Percentiles rank a stretch among this genome's conserved stretches.
phyloP scores from a whole-genome alignment of 1,140 invertebrate genomes.

The Platorchestia sp. region DNA sequence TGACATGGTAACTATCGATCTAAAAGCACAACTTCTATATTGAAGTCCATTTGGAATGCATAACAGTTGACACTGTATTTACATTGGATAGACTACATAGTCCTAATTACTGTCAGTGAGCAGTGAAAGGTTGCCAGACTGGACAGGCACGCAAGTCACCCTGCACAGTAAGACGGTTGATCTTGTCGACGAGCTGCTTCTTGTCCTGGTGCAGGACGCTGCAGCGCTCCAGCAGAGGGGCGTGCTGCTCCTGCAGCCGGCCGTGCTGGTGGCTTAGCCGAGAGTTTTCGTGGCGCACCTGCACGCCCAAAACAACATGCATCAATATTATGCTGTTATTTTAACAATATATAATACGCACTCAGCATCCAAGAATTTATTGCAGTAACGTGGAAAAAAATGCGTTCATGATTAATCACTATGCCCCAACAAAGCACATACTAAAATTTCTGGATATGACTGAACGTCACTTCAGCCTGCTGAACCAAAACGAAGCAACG shows the following conservation, averaged over 20 bases:
- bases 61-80: not conserved
- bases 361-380: too few species aligned
- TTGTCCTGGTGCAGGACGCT: slow-evolving; percentile 62
- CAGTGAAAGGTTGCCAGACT: not conserved
- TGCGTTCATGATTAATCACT: too few species aligned
- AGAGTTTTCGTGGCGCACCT: slow-evolving; percentile 61
- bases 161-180: slow-evolving; percentile 61
- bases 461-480: too few species aligned
- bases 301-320: not conserved
- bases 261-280: slow-evolving; percentile 62
- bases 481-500: too few species aligned
- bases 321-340: not conserved
- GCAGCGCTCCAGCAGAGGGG: slow-evolving; percentile 58
- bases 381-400: too few species aligned
- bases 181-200: slow-evolving; percentile 62
- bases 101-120: not conserved
- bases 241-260: slow-evolving; percentile 60
- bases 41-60: not conserved
- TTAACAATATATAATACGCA: too few species aligned
- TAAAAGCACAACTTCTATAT: not conserved
- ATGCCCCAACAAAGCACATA: too few species aligned
- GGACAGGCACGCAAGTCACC: not conserved
- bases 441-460: too few species aligned
- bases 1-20: too few species aligned
- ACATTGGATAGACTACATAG: not conserved